These are phyloP conservation scores for Limnephilus rhombicus DNA, from an alignment of 2,888 invertebrate species.

Conservation along the genomic window DNA sequence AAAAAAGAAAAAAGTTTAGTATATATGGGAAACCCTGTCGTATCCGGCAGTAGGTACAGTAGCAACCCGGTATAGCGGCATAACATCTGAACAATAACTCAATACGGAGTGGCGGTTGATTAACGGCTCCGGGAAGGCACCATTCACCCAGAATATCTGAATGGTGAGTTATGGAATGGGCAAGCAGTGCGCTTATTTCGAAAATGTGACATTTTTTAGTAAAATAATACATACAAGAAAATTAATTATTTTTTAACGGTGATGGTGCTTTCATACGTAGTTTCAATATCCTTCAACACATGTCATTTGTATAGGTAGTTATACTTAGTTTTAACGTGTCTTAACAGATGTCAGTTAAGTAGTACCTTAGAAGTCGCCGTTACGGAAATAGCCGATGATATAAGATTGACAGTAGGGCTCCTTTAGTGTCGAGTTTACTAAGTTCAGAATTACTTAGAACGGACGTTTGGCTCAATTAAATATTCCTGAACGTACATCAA, in stretches of 20 bases:
- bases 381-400: too few relatives aligned
- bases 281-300: too few relatives aligned
- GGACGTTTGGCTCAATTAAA: too few relatives aligned
- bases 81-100: constrained; percentile 53
- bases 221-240: not conserved
- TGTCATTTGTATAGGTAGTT: too few relatives aligned
- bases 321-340: too few relatives aligned
- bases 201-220: not conserved
- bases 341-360: too few relatives aligned
- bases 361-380: too few relatives aligned
- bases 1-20: not conserved
- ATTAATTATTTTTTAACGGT: not conserved
- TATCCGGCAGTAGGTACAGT: constrained; percentile 34
- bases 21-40: not conserved
- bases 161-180: not conserved
- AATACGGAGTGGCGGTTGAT: constrained; percentile 47
- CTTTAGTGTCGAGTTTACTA: too few relatives aligned
- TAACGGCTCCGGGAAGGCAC: constrained; percentile 30
- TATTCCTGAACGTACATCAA: too few relatives aligned
- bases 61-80: constrained; percentile 8
- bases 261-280: too few relatives aligned
- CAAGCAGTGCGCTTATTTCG: not conserved
- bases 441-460: too few relatives aligned
- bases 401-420: too few relatives aligned
- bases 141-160: not conserved